These are phyloP conservation scores for Berghia stephanieae DNA, from an alignment of 1,140 invertebrate genomes.

Conservation along the genomic window DNA sequence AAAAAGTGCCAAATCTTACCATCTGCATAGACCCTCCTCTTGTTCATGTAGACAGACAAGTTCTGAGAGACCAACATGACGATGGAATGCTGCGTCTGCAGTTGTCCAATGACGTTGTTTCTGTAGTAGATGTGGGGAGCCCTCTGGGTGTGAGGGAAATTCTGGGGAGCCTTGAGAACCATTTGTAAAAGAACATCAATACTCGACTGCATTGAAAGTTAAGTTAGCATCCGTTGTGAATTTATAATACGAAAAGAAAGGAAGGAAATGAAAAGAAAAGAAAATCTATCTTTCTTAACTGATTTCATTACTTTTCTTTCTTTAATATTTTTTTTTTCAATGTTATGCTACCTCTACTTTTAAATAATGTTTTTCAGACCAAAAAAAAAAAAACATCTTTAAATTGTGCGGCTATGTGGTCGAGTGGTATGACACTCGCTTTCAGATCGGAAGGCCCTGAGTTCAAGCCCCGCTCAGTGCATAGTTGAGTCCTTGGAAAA, in stretches of 20 bases:
- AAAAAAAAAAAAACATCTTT: too few relatives aligned
- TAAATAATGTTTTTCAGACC: too few relatives aligned
- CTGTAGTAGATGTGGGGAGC: constrained; percentile 69
- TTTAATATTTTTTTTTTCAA: too few relatives aligned
- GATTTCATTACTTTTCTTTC: too few relatives aligned
- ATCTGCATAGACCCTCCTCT: constrained; percentile 78
- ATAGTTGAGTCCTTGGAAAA: too few relatives aligned
- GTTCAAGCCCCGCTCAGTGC: too few relatives aligned
- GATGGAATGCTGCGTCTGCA: constrained; percentile 91
- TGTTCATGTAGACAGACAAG: constrained; percentile 90
- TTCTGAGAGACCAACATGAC: constrained; percentile 94
- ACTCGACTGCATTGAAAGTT: not conserved
- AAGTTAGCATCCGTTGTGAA: too few relatives aligned
- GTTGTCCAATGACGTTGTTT: constrained; percentile 86
- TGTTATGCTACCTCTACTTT: too few relatives aligned
- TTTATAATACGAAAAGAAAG: not conserved
- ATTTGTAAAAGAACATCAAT: not conserved
- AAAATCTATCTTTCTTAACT: too few relatives aligned
- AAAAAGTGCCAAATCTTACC: constrained; percentile 62
- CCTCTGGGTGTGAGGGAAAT: constrained; percentile 73
- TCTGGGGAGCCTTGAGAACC: constrained; percentile 72
- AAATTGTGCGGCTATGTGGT: too few relatives aligned
- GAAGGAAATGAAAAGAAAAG: not conserved
- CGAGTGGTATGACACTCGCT: too few relatives aligned
- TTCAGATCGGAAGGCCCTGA: too few relatives aligned